phyloP scores from a whole-genome alignment of 1,140 invertebrate species.

The Globodera rostochiensis region DNA sequence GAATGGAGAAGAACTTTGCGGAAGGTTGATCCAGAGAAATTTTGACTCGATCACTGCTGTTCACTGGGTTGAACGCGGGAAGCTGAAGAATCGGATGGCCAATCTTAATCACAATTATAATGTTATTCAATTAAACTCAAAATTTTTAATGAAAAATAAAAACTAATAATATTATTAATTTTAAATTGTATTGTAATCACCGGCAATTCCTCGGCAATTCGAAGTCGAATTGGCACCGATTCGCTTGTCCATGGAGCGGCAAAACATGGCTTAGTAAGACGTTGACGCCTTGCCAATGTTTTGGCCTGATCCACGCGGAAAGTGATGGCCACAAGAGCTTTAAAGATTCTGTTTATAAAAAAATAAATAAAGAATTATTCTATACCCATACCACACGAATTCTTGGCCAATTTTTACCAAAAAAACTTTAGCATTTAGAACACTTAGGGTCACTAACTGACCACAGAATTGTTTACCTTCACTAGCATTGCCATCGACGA shows the following conservation, averaged over 20 bases:
- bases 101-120: slow-evolving; percentile 2
- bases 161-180: no score
- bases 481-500: not conserved
- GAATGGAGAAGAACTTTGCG: not conserved
- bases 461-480: not conserved
- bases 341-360: no score
- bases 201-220: slow-evolving; percentile 21
- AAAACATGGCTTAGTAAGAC: slow-evolving; percentile 3
- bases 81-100: slow-evolving; percentile 12
- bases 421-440: not conserved
- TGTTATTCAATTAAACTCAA: not conserved
- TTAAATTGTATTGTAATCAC: not conserved
- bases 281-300: slow-evolving; percentile 1
- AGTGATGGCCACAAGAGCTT: slow-evolving; percentile 11
- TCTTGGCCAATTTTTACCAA: no score
- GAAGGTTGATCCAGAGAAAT: not conserved
- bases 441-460: not conserved
- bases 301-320: not conserved
- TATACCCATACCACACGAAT: not conserved
- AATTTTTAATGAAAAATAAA: not conserved
- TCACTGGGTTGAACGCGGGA: slow-evolving; percentile 18
- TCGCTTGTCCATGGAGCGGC: slow-evolving; percentile 16
- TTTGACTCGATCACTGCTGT: not conserved
- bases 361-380: no score
- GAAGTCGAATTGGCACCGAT: slow-evolving; percentile 11